Evolutionary conservation across 35 echinoderm and acorn worm genomes (phyloP), one percentile per base, ranked within the genome.

Genomic region (Hemicentrotus pulcherrimus): DNA sequence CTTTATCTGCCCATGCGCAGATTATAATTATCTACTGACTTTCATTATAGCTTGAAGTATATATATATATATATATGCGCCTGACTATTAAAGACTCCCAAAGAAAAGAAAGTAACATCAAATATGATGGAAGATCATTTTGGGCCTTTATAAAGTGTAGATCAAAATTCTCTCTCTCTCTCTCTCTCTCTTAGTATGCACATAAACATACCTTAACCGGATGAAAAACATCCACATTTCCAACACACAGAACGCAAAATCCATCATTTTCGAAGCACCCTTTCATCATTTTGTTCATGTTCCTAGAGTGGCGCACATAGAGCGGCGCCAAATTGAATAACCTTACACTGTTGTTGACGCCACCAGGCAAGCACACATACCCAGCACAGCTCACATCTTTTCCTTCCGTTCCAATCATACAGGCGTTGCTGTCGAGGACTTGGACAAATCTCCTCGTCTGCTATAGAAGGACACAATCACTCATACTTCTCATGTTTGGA

Each of bases 401-500:
- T 0, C 50, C 15, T 55, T 55, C 10, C 50, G 50, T 55, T 55
- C 50, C 50, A 6, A 31, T 85, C 88, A 18, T 90, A 90, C 46
- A 47, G 32, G 88, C 88, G 32, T 45, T 90, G 33, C n/a, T 46
- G 16, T 90, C 32, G 31, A 90, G 88, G 32, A 47, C 46, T 90
- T 90, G 46, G 88, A 90, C 88, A 90, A 90, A 90, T 47, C 24
- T 45, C 16, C 18, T 18, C 32, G 88, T 90, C 88, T 90, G 10
- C 30, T 19, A 15, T 32, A 90, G 32, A 89, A 89, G 88, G 32
- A 90, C 31, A 32, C 13, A 13, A 90, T 90, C 88, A 90, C 32
- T 90, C 88, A 90, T 45, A 90, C 88, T 90, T 47, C 65, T 78
- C 65, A 78, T 78, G 65, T 78, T 78, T n/a, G 19, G 19, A 7